Evolutionary conservation across 2,888 invertebrate genomes (phyloP).

Genomic region (Dicranocentrus wangi): DNA sequence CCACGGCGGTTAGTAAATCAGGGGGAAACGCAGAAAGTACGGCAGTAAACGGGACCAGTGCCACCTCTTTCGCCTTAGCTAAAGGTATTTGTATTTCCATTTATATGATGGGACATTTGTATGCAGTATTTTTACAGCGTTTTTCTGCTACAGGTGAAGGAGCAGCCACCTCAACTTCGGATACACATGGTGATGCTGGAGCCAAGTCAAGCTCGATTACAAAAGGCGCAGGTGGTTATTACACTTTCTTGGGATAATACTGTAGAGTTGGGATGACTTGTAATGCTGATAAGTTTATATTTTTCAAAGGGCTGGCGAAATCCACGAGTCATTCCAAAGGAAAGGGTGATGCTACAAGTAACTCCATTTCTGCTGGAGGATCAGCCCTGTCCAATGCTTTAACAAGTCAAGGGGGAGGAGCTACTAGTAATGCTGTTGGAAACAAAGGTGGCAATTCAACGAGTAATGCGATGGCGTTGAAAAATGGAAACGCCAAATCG

Average conservation of each 20-base stretch:
- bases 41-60: slow-evolving; percentile 29
- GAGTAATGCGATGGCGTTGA: slow-evolving; percentile 9
- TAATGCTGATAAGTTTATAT: too few relatives aligned
- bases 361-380: background rate
- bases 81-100: too few relatives aligned
- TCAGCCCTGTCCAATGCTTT: background rate
- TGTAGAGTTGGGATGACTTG: too few relatives aligned
- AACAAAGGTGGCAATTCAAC: slow-evolving; percentile 15
- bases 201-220: slow-evolving; percentile 5
- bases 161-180: slow-evolving; percentile 7
- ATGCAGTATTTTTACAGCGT: too few relatives aligned
- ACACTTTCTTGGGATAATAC: too few relatives aligned
- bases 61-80: slow-evolving; percentile 16
- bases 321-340: too few relatives aligned
- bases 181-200: slow-evolving; percentile 10
- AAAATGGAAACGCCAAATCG: slow-evolving; percentile 27
- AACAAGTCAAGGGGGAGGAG: slow-evolving; percentile 20
- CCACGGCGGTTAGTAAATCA: slow-evolving; percentile 10
- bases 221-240: background rate
- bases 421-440: slow-evolving; percentile 6
- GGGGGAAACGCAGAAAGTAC: slow-evolving; percentile 14
- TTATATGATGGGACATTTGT: too few relatives aligned
- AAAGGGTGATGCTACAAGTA: background rate
- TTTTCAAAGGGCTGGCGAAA: too few relatives aligned
- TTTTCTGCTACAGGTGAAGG: too few relatives aligned